These are phyloP conservation scores for Falco novaeseelandiae DNA, from an alignment of 2,797 vertebrate genomes.

Conservation along the genomic window DNA sequence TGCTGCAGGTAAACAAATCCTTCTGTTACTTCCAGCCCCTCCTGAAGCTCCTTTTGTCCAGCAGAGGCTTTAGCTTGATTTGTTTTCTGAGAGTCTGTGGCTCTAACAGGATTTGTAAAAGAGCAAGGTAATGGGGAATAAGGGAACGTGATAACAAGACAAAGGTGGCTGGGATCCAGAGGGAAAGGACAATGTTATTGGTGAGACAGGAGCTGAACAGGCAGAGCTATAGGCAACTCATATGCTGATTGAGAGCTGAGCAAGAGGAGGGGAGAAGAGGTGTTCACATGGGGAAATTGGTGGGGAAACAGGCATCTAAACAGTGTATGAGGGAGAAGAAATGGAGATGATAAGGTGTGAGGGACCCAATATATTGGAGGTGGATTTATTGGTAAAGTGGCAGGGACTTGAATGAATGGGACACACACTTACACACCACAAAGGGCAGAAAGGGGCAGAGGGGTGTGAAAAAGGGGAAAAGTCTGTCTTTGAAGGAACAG, in stretches of 20 bases:
- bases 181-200: background rate
- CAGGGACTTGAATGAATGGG: background rate
- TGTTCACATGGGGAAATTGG: background rate
- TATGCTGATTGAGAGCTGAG: background rate
- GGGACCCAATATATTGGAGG: background rate
- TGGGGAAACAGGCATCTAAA: background rate
- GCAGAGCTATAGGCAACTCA: background rate
- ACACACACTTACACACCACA: no score
- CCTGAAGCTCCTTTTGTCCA: background rate
- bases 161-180: background rate
- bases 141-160: rapidly evolving
- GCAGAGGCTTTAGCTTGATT: background rate
- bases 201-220: background rate
- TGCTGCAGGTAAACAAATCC: background rate
- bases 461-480: background rate
- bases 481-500: background rate
- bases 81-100: background rate
- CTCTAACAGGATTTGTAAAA: background rate
- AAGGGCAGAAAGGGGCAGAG: background rate
- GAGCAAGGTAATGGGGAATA: background rate
- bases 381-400: background rate
- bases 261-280: background rate
- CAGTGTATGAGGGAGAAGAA: background rate
- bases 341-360: background rate
- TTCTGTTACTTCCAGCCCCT: background rate